A percentile compares a stretch with the other conserved stretches of the same genome.
Conservation (phyloP, 2,888 invertebrate genomes). For the Cryptocephalus primarius region DNA sequence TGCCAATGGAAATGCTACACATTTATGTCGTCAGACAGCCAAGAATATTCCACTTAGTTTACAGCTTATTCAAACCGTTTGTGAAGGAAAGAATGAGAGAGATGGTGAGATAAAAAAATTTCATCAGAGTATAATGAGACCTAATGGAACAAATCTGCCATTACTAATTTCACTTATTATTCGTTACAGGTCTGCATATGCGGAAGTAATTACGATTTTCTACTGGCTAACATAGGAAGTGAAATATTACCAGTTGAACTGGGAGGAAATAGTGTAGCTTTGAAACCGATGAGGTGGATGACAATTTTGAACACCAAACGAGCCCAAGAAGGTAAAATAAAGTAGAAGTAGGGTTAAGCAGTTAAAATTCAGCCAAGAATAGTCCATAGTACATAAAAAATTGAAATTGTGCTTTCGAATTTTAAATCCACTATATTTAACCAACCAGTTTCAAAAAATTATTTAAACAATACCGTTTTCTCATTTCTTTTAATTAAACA, state of each 20-base stretch:
- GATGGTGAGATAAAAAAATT: slow-evolving; percentile 17
- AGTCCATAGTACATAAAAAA: neutral
- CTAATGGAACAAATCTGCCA: too few species aligned
- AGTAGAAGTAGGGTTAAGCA: neutral
- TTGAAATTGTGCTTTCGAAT: too few species aligned
- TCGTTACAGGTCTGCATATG: slow-evolving; percentile 36
- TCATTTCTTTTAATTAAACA: too few species aligned
- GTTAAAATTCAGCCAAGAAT: neutral
- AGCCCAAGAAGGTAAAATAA: slow-evolving; percentile 9
- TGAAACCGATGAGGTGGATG: slow-evolving; percentile 10
- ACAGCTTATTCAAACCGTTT: slow-evolving; percentile 24
- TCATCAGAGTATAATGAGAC: neutral
- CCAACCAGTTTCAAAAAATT: too few species aligned
- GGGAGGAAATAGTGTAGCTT: slow-evolving; percentile 22
- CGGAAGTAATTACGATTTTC: slow-evolving; percentile 31
- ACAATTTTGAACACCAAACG: slow-evolving; percentile 9
- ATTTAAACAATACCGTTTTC: too few species aligned
- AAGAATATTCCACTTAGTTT: slow-evolving; percentile 18
- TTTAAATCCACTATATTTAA: too few species aligned
- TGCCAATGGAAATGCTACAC: slow-evolving; percentile 19
- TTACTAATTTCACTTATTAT: neutral
- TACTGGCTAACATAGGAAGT: slow-evolving; percentile 33
- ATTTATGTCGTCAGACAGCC: slow-evolving; percentile 23
- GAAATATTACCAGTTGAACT: slow-evolving; percentile 35
- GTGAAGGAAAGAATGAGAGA: slow-evolving; percentile 23